Evolutionary conservation across 2,888 invertebrate species (phyloP), one percentile per base, ranked within the genome.

Genomic region (Carcina quercana): DNA sequence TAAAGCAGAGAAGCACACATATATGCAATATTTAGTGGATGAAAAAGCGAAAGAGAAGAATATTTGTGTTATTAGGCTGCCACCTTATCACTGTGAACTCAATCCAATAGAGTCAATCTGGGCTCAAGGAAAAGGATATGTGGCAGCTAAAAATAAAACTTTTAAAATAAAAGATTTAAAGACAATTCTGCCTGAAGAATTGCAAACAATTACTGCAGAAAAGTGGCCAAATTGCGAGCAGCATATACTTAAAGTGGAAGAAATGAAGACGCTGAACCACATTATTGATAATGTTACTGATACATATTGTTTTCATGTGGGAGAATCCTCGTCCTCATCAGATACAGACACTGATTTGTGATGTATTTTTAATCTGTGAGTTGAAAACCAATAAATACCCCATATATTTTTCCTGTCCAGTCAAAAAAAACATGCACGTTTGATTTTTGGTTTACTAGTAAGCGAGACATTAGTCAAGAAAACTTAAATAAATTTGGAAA

Each of bases 31-130:
- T n/a, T n/a, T n/a, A 3, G 22, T 32, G 2, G 31, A 35, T 6
- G 21, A 32, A 22, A 11, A 29, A 13, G 24, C 35, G 5, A 21
- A 13, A 1, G 1, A 5, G 8, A 19, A 29, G 11, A 15, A 13
- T 10, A 3, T 26, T 4, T 30, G 21, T n/a, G n/a, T n/a, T n/a
- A n/a, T n/a, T n/a, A 25, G 36, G n/a, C 26, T 36, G 19, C 32
- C 34, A 11, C 36, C 32, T 8, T 37, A 38, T 31, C 36, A 38
- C 15, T 36, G 36, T 12, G 36, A 38, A 24, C 15, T 42, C 1
- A 42, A 42, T 10, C 41, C 36, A 1, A 38, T 36, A 3, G 38
- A 42, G 14, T 10, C 36, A 7, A 34, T 42, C 5, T 42, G 37
- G 38, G 35, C 39, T 20, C 26, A 37, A 8, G 20, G 37, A 13